Evolutionary conservation across 2,797 vertebrate species (phyloP).

Genomic region (Odontamblyopus rebecca): DNA sequence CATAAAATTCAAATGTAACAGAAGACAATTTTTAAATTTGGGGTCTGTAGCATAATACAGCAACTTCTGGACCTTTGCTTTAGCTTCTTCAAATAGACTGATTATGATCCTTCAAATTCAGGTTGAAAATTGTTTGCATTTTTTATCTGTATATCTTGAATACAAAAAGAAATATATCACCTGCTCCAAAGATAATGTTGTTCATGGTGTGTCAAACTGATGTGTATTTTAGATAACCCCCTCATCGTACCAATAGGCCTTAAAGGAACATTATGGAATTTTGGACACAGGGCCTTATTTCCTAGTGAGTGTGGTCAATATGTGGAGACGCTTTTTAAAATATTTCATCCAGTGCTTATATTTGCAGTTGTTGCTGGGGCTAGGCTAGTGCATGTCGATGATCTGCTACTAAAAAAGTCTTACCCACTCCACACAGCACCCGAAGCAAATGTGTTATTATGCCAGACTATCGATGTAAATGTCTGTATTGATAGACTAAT

Average conservation of each 20-base stretch:
- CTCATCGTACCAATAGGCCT: conserved; percentile 15
- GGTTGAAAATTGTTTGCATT: background rate
- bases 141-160: background rate
- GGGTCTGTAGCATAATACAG: conserved; percentile 24
- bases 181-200: background rate
- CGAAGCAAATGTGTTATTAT: too few relatives aligned
- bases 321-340: too few relatives aligned
- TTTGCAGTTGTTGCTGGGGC: too few relatives aligned
- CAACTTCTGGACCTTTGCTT: conserved; percentile 47
- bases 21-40: conserved; percentile 66
- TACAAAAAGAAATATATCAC: background rate
- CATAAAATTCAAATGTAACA: conserved; percentile 66
- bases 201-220: conserved; percentile 34
- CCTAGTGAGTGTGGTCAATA: too few relatives aligned
- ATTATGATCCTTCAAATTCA: background rate
- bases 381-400: too few relatives aligned
- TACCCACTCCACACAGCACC: too few relatives aligned
- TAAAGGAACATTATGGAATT: too few relatives aligned
- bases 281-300: too few relatives aligned
- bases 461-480: too few relatives aligned
- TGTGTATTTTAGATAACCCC: conserved; percentile 53
- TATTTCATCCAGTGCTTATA: too few relatives aligned
- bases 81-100: conserved; percentile 20
- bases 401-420: too few relatives aligned
- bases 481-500: too few relatives aligned